A percentile compares a stretch with the other conserved stretches of the same genome.
Evolutionary conservation across 1,140 invertebrate species (phyloP).

Genomic region (Drosophila punjabiensis): DNA sequence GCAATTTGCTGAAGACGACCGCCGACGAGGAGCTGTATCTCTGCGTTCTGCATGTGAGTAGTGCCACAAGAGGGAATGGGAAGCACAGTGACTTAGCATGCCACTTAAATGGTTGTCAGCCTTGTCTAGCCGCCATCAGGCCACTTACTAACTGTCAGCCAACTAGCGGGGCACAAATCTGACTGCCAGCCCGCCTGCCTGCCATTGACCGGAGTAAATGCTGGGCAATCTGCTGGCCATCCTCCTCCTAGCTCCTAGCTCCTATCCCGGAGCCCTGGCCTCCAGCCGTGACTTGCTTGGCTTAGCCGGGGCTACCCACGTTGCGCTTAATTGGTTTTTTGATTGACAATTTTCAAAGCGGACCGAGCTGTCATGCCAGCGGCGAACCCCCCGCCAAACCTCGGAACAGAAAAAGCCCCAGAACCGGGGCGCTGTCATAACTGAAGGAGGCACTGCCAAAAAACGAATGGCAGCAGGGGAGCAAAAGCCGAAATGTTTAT

Average conservation of each 20-base stretch:
- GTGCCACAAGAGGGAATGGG: neutral
- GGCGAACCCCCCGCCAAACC: neutral
- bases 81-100: constrained; percentile 34
- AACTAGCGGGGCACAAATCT: constrained; percentile 37
- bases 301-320: constrained; percentile 49
- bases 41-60: constrained; percentile 84
- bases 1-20: constrained; percentile 77
- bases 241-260: neutral
- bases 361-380: constrained; percentile 17
- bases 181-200: constrained; percentile 35
- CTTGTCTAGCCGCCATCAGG: constrained; percentile 48
- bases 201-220: constrained; percentile 44
- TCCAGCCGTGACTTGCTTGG: constrained; percentile 12
- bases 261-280: neutral
- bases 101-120: constrained; percentile 53
- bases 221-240: neutral
- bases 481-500: constrained; percentile 64
- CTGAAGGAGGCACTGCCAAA: constrained; percentile 46
- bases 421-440: constrained; percentile 60
- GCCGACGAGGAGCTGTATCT: constrained; percentile 77
- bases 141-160: constrained; percentile 55
- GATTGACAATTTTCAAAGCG: constrained; percentile 82
- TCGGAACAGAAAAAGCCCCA: neutral
- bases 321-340: constrained; percentile 85
- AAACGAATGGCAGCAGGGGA: constrained; percentile 20